Percentiles rank a stretch among this genome's conserved stretches.
Evolutionary conservation across 2,797 vertebrate species (phyloP).

Genomic region (Protonibea diacanthus): DNA sequence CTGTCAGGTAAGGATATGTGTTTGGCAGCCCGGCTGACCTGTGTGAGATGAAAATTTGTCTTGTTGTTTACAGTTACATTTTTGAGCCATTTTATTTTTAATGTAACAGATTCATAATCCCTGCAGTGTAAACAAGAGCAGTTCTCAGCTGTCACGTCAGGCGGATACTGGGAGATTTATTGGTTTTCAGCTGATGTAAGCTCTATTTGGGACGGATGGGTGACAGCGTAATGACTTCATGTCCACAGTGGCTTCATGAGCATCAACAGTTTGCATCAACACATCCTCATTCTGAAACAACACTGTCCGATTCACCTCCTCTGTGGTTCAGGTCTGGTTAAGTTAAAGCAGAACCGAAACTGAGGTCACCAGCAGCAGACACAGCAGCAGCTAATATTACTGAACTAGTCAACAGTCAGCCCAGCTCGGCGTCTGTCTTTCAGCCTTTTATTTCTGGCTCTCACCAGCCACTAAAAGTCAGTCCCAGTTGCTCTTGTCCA

Average conservation of each 20-base stretch:
- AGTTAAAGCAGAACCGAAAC: no score
- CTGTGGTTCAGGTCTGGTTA: neutral
- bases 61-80: constrained; percentile 48
- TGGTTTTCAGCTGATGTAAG: constrained; percentile 39
- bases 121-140: neutral
- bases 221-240: constrained; percentile 20
- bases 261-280: constrained; percentile 21
- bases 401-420: no score
- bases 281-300: neutral
- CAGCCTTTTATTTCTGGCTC: no score
- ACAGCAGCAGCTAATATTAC: no score
- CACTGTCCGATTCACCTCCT: neutral
- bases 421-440: no score
- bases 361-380: no score
- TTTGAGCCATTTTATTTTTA: constrained; percentile 29
- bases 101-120: constrained; percentile 55
- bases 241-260: constrained; percentile 11
- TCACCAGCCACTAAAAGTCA: no score
- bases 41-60: constrained; percentile 42
- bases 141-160: constrained; percentile 43
- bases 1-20: constrained; percentile 52
- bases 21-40: constrained; percentile 35
- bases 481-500: no score
- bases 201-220: constrained; percentile 32
- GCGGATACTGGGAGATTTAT: neutral